These are phyloP conservation scores for Capreolus pygargus DNA, from an alignment of 2,113 vertebrate species.

Conservation along the genomic window DNA sequence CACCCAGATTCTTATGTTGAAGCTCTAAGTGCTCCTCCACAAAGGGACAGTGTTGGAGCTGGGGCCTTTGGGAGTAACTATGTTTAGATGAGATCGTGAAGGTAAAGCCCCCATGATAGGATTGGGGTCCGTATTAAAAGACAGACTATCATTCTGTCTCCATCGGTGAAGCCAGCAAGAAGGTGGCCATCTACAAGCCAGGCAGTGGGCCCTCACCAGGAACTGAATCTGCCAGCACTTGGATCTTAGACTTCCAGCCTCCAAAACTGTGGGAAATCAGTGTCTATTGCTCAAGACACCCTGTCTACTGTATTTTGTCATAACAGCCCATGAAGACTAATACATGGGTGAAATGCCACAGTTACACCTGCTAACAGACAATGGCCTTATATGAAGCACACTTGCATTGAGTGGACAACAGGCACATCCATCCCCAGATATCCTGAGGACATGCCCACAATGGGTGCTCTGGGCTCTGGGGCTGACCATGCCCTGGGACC, in stretches of 20 bases:
- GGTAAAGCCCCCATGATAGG: not conserved
- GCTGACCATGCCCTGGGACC: not conserved
- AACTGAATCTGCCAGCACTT: too few relatives aligned
- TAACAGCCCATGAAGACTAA: not conserved
- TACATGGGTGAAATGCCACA: not conserved
- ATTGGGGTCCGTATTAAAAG: not conserved
- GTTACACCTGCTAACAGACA: not conserved
- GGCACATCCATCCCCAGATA: not conserved
- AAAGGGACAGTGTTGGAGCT: not conserved
- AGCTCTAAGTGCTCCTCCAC: not conserved
- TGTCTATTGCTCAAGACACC: not conserved
- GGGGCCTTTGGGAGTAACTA: not conserved
- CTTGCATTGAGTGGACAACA: not conserved
- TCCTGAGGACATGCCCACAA: not conserved
- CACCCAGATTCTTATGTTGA: not conserved
- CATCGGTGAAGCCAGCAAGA: not conserved
- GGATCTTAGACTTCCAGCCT: not conserved
- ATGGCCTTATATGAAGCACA: not conserved
- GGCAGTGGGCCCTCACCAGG: not conserved
- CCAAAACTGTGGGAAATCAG: not conserved
- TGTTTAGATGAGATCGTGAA: not conserved
- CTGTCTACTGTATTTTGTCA: not conserved
- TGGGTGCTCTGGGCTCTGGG: not conserved
- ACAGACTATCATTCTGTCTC: not conserved
- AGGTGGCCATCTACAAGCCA: fast-evolving